Conservation (phyloP, 2,113 vertebrate genomes). For the Balaenoptera acutorostrata region DNA sequence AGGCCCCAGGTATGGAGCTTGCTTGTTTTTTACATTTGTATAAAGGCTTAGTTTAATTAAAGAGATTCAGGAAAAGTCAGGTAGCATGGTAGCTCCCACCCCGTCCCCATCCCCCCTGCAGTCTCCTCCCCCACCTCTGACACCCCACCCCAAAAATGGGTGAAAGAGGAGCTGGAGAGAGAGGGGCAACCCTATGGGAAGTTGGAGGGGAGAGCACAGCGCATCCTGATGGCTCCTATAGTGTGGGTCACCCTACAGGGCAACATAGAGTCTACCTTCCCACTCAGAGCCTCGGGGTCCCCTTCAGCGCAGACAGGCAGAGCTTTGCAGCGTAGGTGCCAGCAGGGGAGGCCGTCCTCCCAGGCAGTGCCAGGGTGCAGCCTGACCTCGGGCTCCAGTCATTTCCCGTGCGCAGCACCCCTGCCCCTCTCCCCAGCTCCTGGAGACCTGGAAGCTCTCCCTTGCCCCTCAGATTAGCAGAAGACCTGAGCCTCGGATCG, state of each 20-base stretch:
- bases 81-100: no score
- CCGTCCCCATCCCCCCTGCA: fast-evolving
- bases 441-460: no score
- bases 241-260: not conserved
- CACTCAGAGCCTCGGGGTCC: not conserved
- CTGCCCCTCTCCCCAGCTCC: not conserved
- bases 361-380: not conserved
- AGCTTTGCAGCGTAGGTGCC: not conserved
- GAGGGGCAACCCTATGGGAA: not conserved
- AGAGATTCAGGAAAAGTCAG: not conserved
- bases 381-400: not conserved
- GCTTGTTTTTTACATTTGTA: not conserved
- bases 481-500: not conserved
- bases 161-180: not conserved
- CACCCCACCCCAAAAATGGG: not conserved
- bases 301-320: fast-evolving
- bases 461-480: not conserved
- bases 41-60: not conserved
- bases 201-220: not conserved
- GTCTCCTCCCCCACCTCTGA: not conserved
- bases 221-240: not conserved
- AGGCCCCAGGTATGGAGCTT: not conserved
- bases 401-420: not conserved
- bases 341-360: not conserved
- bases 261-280: fast-evolving